Conservation (phyloP, 2,888 invertebrate genomes). For the Drosophila atripex region DNA sequence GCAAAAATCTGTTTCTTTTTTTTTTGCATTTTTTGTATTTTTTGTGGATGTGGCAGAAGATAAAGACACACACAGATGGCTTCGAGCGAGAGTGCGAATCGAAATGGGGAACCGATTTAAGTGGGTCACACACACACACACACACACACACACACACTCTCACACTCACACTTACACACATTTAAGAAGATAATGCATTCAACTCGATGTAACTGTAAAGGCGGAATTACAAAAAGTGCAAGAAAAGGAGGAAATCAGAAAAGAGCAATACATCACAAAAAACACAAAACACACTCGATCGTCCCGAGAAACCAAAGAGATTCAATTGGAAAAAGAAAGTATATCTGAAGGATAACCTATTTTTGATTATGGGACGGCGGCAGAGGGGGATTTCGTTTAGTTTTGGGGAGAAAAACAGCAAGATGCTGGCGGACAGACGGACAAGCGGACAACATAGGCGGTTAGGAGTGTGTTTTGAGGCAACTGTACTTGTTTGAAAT, state of each 20-base stretch:
- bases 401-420: too few relatives aligned
- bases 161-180: too few relatives aligned
- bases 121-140: constrained; percentile 33
- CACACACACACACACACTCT: too few relatives aligned
- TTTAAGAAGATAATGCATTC: constrained; percentile 5
- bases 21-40: neutral
- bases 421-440: too few relatives aligned
- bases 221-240: constrained; percentile 1
- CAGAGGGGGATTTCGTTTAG: too few relatives aligned
- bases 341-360: too few relatives aligned
- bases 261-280: neutral
- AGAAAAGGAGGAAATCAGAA: neutral
- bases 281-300: neutral
- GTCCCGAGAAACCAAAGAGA: neutral
- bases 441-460: too few relatives aligned
- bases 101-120: constrained; percentile 18
- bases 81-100: constrained; percentile 3
- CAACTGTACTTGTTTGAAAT: too few relatives aligned
- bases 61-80: neutral
- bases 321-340: neutral
- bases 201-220: neutral
- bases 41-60: constrained; percentile 1
- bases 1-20: neutral
- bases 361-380: too few relatives aligned
- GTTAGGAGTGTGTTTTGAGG: too few relatives aligned